A percentile compares a stretch with the other conserved stretches of the same genome.
phyloP scores from a whole-genome alignment of 2,888 invertebrate species.

The Syritta pipiens region DNA sequence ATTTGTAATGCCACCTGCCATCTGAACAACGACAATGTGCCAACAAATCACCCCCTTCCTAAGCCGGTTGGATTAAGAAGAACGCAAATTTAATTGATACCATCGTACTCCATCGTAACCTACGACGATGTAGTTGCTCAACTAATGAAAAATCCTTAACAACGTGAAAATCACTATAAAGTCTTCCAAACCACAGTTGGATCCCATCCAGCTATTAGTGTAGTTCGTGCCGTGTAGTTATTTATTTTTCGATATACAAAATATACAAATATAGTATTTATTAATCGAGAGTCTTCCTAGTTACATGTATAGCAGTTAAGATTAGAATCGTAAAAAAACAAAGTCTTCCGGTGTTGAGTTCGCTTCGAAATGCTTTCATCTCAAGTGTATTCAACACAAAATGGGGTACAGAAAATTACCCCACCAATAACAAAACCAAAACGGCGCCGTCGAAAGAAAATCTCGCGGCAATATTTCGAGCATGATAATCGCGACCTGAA shows the following conservation, averaged over 20 bases:
- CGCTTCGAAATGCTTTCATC: conserved; percentile 53
- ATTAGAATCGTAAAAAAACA: too few species aligned
- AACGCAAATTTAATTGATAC: conserved; percentile 50
- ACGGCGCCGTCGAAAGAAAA: conserved; percentile 70
- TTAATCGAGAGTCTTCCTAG: conserved; percentile 56
- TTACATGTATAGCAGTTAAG: conserved; percentile 36
- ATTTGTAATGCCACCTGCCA: conserved; percentile 33
- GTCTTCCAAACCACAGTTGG: conserved; percentile 79
- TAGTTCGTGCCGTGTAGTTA: conserved; percentile 50
- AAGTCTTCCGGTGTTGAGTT: conserved; percentile 55
- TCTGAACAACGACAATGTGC: conserved; percentile 17
- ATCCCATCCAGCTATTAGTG: conserved; percentile 49
- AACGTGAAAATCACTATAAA: conserved; percentile 79
- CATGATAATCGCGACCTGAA: conserved; percentile 75
- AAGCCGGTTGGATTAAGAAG: conserved; percentile 44
- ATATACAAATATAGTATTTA: conserved; percentile 17
- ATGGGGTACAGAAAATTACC: conserved; percentile 72
- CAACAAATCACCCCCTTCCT: conserved; percentile 41
- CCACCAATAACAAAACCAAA: conserved; percentile 52
- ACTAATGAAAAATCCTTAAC: conserved; percentile 48
- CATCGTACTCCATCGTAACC: neutral
- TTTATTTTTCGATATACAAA: neutral
- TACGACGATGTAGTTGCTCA: conserved; percentile 58
- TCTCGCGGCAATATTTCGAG: conserved; percentile 75
- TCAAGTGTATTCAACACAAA: conserved; percentile 71